Conservation (phyloP, 2,797 vertebrate species). For the Orientallactaga sibirica region DNA sequence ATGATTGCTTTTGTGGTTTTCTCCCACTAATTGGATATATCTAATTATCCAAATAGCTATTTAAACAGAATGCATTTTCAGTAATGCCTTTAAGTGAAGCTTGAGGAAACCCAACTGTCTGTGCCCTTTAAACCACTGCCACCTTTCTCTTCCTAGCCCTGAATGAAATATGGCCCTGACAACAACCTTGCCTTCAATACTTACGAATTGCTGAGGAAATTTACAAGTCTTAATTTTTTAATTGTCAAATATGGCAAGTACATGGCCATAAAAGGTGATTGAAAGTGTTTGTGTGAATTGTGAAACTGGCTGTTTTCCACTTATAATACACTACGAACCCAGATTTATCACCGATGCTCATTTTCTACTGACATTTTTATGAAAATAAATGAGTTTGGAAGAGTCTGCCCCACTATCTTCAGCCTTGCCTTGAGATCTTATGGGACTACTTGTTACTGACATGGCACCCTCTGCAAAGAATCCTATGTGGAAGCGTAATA, state of each 20-base stretch:
- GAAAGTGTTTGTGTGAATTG: constrained; percentile 46
- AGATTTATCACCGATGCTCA: constrained; percentile 46
- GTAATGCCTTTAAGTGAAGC: constrained; percentile 50
- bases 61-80: constrained; percentile 71
- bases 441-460: not conserved
- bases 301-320: constrained; percentile 58
- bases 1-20: constrained; percentile 62
- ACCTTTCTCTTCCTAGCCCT: not conserved
- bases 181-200: not conserved
- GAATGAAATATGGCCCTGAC: not conserved
- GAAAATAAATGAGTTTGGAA: constrained; percentile 53
- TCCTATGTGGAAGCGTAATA: not conserved
- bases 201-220: constrained; percentile 17
- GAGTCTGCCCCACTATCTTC: not conserved
- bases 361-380: constrained; percentile 64
- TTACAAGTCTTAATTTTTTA: constrained; percentile 57
- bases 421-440: not conserved
- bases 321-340: not conserved
- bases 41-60: constrained; percentile 75
- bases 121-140: constrained; percentile 52
- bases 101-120: constrained; percentile 22
- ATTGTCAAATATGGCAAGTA: constrained; percentile 32
- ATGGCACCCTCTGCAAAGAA: not conserved
- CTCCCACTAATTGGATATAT: constrained; percentile 38
- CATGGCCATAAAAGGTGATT: constrained; percentile 64